phyloP scores from a whole-genome alignment of 2,113 vertebrate species.

The Hemibagrus wyckioides region DNA sequence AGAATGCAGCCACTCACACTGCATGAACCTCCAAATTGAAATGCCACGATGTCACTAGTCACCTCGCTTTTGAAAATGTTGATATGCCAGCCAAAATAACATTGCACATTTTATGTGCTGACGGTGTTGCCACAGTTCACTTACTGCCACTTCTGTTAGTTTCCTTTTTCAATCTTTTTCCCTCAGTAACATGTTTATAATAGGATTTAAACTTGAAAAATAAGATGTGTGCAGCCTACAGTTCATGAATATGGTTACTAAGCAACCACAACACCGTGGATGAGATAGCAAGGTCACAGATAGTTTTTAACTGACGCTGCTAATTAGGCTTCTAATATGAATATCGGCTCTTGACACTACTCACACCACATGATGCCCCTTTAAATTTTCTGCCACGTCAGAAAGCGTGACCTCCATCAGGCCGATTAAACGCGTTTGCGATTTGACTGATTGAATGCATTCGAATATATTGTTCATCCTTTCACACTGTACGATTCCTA shows the following conservation, averaged over 20 bases:
- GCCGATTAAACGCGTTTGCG: background rate
- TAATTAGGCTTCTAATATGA: background rate
- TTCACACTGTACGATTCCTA: background rate
- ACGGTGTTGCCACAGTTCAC: background rate
- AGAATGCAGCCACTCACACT: background rate
- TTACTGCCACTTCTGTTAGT: background rate
- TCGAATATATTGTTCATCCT: background rate
- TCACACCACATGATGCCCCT: background rate
- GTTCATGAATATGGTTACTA: background rate
- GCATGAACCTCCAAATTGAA: background rate
- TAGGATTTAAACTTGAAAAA: background rate
- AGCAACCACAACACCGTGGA: background rate
- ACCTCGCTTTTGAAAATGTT: background rate
- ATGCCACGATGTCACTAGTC: background rate
- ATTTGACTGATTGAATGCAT: background rate
- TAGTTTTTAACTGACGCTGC: background rate
- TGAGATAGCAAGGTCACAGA: slow-evolving; percentile 1
- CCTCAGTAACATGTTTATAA: background rate
- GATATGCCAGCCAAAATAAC: background rate
- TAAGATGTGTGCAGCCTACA: background rate
- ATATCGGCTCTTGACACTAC: background rate
- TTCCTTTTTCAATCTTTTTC: background rate
- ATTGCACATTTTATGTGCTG: background rate
- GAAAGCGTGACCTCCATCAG: background rate
- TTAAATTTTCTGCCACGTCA: background rate